Base-by-base conservation (phyloP, 2,888 invertebrate genomes). In the Cybosia mesomella region DNA sequence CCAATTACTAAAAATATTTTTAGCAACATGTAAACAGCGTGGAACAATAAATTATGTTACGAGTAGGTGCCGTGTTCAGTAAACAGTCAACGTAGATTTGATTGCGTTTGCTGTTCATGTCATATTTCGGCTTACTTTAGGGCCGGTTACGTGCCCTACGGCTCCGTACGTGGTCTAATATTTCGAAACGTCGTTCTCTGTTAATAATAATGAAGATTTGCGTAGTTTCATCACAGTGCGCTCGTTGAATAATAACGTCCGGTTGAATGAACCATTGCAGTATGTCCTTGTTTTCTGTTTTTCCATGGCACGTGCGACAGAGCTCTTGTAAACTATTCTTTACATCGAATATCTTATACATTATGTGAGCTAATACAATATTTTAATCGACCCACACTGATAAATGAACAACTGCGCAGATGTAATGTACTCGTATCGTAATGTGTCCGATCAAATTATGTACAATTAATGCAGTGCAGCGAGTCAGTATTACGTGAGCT, bases 261-360 rank as follows among this genome's bases (percentile, higher is more conserved):
- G 91, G 94, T 94, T 95, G 93, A 95, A 94, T 93, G 94, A 94
- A 94, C 94, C 89, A 91, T 95, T 95, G 94, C 94, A 93, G 85
- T 85, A 90, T 92, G 94, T 94, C 94, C 94, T 95, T 95, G 94
- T 94, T 94, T 93, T 92, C 91, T 93, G 92, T 92, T 94, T 94
- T 94, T 94, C 94, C 93, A 93, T 90, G 88, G 91, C 92, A 90
- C 92, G 92, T 91, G 92, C 86, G 82, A 80, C 78, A 63, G 73
- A 75, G 74, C 70, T 76, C 83, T 80, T 78, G 81, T 75, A 76
- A 74, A 78, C 68, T 71, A 80, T 82, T 82, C 73, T 81, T 86
- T 85, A 85, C 85, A 85, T 87, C 78, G 72, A 77, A 83, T 83
- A 83, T 84, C 86, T 87, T 82, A 85, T 89, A 86, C 80, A 76